phyloP scores from a whole-genome alignment of 2,797 vertebrate genomes.

The Eleutherodactylus coqui region DNA sequence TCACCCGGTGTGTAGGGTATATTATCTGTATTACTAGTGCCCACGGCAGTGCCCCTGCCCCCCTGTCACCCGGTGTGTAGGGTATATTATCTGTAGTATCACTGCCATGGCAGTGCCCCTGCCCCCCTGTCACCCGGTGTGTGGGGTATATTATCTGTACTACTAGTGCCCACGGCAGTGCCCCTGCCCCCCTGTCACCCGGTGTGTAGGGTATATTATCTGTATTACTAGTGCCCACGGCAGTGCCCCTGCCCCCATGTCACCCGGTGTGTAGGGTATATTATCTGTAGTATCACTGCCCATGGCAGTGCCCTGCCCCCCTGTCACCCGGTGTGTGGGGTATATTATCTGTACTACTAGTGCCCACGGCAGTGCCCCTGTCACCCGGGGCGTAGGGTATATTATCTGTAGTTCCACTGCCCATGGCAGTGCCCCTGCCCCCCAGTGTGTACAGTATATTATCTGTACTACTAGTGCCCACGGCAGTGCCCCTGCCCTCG shows the following conservation, averaged over 20 bases:
- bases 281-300: too few relatives aligned
- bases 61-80: too few relatives aligned
- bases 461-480: neutral
- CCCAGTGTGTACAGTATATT: too few relatives aligned
- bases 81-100: too few relatives aligned
- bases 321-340: neutral
- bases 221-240: neutral
- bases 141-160: neutral
- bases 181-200: neutral
- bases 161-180: neutral
- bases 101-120: too few relatives aligned
- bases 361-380: neutral
- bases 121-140: neutral
- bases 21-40: neutral
- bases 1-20: neutral
- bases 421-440: neutral
- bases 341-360: neutral
- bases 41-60: neutral
- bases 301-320: neutral
- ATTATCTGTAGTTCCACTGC: neutral
- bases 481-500: neutral
- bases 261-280: too few relatives aligned
- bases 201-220: neutral
- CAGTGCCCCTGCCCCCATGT: neutral
- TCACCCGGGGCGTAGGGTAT: neutral